Evolutionary conservation across 1,140 invertebrate genomes (phyloP), one percentile per base, ranked within the genome.

Genomic region (Diabrotica virgifera): DNA sequence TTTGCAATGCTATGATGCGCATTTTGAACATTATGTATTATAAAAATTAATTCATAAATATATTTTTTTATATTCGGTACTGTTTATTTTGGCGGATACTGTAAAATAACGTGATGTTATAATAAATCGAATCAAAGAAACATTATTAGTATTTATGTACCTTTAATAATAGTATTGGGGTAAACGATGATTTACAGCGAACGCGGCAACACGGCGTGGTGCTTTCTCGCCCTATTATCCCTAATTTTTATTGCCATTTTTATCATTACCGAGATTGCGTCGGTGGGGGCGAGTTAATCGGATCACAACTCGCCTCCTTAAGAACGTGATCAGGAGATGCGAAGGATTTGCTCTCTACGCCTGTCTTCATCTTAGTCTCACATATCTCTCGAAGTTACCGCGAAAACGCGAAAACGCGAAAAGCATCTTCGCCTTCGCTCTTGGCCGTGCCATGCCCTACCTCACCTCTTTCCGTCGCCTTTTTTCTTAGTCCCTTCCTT

Each of bases 221-320:
- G n/a, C 64, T 68, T 62, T 60, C 66, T 65, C 67, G 57, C 68
- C 67, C 73, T 71, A 76, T 76, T 76, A 75, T 76, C 75, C 75
- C 72, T 76, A 77, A 77, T 78, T 77, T 78, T 78, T 77, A 78
- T 78, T 77, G 73, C 74, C 74, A 75, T 77, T 78, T 77, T 74
- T 76, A 76, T 77, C 75, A 78, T 78, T 77, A 78, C 75, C 56
- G 72, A 77, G 74, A 77, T 78, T 77, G 73, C 72, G 63, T 72
- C 71, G 70, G 72, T 74, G 74, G 64, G 71, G 67, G 64, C 68
- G 66, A 75, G 73, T 72, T 78, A 78, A 77, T 77, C 75, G 75
- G 75, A 77, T 77, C 75, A 77, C 70, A 74, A 74, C 55, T 59
- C 59, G 69, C 72, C 50, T 69, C 69, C 73, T 77, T 75, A 74